Percentiles rank a stretch among this genome's conserved stretches.
Evolutionary conservation across 2,797 vertebrate genomes (phyloP).

Genomic region (Lemur catta): DNA sequence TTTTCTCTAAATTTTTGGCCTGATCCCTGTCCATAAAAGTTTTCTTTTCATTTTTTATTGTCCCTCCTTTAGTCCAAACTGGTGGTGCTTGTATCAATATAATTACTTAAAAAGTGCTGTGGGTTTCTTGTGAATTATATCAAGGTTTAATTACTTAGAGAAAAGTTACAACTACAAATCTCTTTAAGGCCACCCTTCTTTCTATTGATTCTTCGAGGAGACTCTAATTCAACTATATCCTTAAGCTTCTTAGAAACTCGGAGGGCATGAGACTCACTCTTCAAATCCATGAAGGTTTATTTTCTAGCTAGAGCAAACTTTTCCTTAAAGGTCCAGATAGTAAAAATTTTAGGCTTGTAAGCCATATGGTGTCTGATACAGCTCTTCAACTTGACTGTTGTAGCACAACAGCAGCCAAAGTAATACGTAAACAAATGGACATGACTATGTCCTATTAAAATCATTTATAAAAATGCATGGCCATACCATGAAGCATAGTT

Average conservation of each 20-base stretch:
- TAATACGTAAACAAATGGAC: not conserved
- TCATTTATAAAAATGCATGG: not conserved
- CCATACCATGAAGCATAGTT: not conserved
- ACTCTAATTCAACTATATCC: not conserved
- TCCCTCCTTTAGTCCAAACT: not conserved
- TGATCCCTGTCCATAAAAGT: too few species aligned
- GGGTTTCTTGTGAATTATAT: not conserved
- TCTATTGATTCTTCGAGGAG: not conserved
- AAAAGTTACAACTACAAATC: not conserved
- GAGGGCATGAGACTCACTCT: not conserved
- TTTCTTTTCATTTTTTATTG: not conserved
- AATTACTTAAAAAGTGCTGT: not conserved
- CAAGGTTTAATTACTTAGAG: not conserved
- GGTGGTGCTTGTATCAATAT: not conserved
- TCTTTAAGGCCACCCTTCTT: not conserved
- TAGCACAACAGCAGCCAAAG: not conserved
- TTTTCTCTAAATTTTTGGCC: not conserved
- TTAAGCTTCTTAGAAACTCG: not conserved
- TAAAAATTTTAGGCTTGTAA: not conserved
- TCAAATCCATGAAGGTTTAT: not conserved
- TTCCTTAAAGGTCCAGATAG: not conserved
- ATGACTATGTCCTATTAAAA: not conserved
- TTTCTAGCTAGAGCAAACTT: not conserved
- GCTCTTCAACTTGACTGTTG: not conserved
- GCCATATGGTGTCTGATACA: not conserved